phyloP scores from a whole-genome alignment of 2,797 vertebrate species.

The Takifugu rubripes region DNA sequence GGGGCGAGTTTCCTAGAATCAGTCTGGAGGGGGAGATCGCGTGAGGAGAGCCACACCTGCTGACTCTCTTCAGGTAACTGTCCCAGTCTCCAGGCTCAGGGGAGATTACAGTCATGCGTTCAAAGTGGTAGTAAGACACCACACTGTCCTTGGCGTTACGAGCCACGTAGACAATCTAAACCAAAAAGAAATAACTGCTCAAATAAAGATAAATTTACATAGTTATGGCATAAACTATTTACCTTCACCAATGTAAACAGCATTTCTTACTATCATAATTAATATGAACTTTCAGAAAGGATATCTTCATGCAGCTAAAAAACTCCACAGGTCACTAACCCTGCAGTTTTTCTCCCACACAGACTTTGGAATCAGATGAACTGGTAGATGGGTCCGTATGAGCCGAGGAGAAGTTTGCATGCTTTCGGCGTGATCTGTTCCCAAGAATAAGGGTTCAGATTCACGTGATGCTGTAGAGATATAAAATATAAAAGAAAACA shows the following conservation, averaged over 20 bases:
- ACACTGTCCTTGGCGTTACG: conserved; percentile 1
- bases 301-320: neutral
- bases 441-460: conserved; percentile 8
- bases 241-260: no score
- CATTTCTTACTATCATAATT: no score
- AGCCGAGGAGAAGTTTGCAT: conserved; percentile 54
- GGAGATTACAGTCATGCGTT: neutral
- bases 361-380: conserved; percentile 63
- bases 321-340: conserved; percentile 28
- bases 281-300: neutral
- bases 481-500: neutral
- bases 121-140: conserved; percentile 7
- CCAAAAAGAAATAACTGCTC: neutral
- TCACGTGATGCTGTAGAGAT: neutral
- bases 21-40: no score
- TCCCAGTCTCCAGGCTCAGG: conserved; percentile 9
- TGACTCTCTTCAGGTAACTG: neutral
- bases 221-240: neutral
- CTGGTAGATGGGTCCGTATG: conserved; percentile 67
- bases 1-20: no score
- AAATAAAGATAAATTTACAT: no score
- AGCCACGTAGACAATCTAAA: neutral
- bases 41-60: no score
- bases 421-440: conserved; percentile 38
- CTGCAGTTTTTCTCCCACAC: conserved; percentile 66